These are phyloP conservation scores for Tenualosa ilisha DNA, from an alignment of 2,797 vertebrate genomes.

Conservation along the genomic window DNA sequence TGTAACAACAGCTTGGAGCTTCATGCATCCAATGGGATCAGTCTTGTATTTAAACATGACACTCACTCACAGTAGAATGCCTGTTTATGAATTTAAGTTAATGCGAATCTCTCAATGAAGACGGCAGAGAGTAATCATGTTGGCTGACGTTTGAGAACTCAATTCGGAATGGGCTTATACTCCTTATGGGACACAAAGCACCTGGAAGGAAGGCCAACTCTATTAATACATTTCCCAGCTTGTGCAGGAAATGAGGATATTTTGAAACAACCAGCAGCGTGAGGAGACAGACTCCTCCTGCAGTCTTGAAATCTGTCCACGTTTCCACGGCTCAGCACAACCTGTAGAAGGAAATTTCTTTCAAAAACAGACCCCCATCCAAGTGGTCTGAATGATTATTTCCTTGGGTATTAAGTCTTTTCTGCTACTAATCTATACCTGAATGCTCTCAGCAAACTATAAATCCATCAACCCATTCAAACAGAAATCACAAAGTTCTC, in stretches of 20 bases:
- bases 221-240: conserved; percentile 61
- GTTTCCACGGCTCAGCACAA: conserved; percentile 13
- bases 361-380: neutral
- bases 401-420: neutral
- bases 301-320: conserved; percentile 34
- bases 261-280: conserved; percentile 48
- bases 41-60: neutral
- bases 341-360: conserved; percentile 11
- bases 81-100: conserved; percentile 5
- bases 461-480: neutral
- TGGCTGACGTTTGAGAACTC: conserved; percentile 43
- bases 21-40: neutral
- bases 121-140: conserved; percentile 49
- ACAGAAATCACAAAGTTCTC: neutral
- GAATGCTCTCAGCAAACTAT: neutral
- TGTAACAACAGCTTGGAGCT: neutral
- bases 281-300: conserved; percentile 37
- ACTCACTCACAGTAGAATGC: neutral
- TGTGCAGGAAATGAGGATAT: conserved; percentile 50
- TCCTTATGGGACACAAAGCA: conserved; percentile 47
- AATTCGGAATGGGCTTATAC: conserved; percentile 44
- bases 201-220: conserved; percentile 40
- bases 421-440: neutral
- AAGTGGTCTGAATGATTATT: conserved; percentile 12
- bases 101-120: conserved; percentile 40